Percentiles rank a stretch among this genome's conserved stretches.
Evolutionary conservation across 37 sponge, comb jelly and placozoan species (phyloP).

Genomic region (Ephydatia muelleri): DNA sequence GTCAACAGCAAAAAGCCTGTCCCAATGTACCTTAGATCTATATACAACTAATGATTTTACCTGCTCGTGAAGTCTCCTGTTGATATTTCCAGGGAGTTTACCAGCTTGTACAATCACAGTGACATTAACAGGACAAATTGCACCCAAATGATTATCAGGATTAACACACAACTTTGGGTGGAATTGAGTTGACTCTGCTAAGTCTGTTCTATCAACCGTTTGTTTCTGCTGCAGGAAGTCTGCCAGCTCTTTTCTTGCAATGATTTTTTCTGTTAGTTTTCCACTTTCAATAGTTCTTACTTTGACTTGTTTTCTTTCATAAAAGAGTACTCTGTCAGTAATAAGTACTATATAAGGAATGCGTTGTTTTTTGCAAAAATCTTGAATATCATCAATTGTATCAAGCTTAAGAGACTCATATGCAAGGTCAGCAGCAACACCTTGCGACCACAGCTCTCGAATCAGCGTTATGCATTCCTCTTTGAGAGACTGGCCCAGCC

Average conservation of each 20-base stretch:
- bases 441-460: constrained; percentile 58
- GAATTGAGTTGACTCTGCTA: constrained; percentile 20
- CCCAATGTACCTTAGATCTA: too few species aligned
- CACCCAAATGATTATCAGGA: not conserved
- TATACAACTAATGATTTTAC: too few species aligned
- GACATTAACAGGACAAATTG: constrained; percentile 29
- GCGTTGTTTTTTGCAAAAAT: constrained; percentile 49
- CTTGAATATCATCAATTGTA: constrained; percentile 65
- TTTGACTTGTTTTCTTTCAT: constrained; percentile 52
- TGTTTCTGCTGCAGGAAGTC: constrained; percentile 38
- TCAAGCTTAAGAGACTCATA: constrained; percentile 59
- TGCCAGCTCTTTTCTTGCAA: constrained; percentile 22
- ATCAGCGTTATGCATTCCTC: constrained; percentile 57
- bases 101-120: constrained; percentile 26
- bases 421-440: constrained; percentile 65
- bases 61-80: constrained; percentile 66
- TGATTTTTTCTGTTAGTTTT: constrained; percentile 38
- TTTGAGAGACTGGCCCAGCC: constrained; percentile 62
- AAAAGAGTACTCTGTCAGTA: constrained; percentile 38
- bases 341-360: constrained; percentile 62
- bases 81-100: constrained; percentile 57
- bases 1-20: too few species aligned
- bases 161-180: too few species aligned
- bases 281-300: constrained; percentile 43
- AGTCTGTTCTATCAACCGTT: constrained; percentile 39